Percentiles rank a stretch among this genome's conserved stretches.
These are phyloP conservation scores for Rousettus leschenaultii DNA, from an alignment of 2,113 vertebrate genomes.

Conservation along the genomic window DNA sequence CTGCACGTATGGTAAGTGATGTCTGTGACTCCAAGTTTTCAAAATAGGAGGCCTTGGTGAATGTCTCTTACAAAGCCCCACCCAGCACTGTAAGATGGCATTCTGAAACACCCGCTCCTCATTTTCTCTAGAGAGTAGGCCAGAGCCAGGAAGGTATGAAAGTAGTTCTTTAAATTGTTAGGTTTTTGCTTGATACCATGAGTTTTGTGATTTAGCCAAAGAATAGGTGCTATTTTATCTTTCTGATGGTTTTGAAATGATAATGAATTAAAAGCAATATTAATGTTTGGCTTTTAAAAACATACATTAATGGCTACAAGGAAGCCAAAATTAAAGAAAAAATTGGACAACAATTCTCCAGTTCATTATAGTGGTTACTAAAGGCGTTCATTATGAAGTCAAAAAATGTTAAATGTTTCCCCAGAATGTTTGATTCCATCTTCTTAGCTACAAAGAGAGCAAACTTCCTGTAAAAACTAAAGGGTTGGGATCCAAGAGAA, in stretches of 20 bases:
- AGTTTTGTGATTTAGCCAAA: not conserved
- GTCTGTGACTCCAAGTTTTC: not conserved
- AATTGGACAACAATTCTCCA: not conserved
- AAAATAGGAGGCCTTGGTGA: not conserved
- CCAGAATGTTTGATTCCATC: not conserved
- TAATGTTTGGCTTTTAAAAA: not conserved
- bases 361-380: not conserved
- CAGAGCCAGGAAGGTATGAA: not conserved
- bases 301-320: not conserved
- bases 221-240: not conserved
- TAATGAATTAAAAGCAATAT: not conserved
- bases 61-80: not conserved
- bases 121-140: not conserved
- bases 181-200: not conserved
- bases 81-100: not conserved
- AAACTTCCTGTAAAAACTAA: not conserved
- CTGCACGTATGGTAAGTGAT: not conserved
- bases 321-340: not conserved
- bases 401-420: not conserved
- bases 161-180: not conserved
- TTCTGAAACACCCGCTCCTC: not conserved
- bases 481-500: not conserved
- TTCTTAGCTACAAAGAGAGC: constrained; percentile 7
- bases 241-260: constrained; percentile 5
- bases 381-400: not conserved